Evolutionary conservation across 2,888 invertebrate species (phyloP), one percentile per base, ranked within the genome.

Genomic region (Cryptocephalus primarius): DNA sequence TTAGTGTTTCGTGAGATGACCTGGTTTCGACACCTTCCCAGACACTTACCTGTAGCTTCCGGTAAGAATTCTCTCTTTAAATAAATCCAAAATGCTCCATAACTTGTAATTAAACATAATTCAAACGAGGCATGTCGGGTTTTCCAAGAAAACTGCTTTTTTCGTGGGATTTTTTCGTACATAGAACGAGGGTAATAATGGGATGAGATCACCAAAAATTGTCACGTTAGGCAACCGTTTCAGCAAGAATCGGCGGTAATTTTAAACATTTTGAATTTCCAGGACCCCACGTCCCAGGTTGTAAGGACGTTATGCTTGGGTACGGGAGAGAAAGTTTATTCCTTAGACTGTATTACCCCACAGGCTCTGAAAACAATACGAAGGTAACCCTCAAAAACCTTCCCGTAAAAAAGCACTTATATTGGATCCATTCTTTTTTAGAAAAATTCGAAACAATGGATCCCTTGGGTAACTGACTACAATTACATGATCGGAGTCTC

Each of bases 331-430:
- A 71, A 9, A 78, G 78, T 8, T 60, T 73, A 22, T 78, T 80
- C 56, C 64, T 77, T 52, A 63, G 80, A 43, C 52, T 81, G 2
- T 79, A 73, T 61, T 81, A 80, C 60, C 80, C 80, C 3, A 74
- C 76, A n/a, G 4, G 62, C 70, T 45, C 62, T 66, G 39, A 64
- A 68, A 42, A 54, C 60, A 33, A 33, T n/a, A 22, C 9, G 32
- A 13, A 22, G 14, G 13, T 31, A 22, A 32, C 6, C 11, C 22
- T n/a, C 12, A 40, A 8, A 40, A 1, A 12, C 10, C 8, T 10
- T 9, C 14, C 6, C 8, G n/a, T 11, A 4, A 4, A 2, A 36
- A 12, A 36, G n/a, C n/a, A 36, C 11, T 6, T 36, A 12, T 4
- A 4, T n/a, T 12, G 2, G 38, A 36, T 36, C 14, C 12, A 47